Conservation (phyloP, 2,113 vertebrate genomes). For the Platycercus adscitus region DNA sequence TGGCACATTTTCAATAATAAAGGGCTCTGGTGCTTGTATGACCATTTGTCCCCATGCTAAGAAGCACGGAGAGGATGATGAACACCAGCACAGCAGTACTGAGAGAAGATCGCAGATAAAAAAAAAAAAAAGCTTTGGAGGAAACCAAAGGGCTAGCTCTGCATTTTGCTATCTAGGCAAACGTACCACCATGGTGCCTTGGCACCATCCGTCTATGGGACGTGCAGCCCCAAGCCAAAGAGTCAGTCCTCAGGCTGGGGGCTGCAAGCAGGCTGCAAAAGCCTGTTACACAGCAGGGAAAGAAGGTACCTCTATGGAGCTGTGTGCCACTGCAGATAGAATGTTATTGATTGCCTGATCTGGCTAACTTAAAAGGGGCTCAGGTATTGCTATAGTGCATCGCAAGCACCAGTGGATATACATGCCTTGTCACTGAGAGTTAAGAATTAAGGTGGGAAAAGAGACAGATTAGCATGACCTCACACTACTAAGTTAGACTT, state of each 20-base stretch:
- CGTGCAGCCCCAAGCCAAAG: neutral
- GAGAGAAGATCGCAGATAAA: neutral
- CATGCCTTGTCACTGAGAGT: neutral
- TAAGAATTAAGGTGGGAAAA: neutral
- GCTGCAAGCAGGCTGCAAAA: neutral
- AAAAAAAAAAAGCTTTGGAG: neutral
- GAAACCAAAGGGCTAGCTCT: neutral
- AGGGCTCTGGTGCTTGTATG: neutral
- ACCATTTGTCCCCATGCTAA: neutral
- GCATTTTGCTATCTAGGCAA: neutral
- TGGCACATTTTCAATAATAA: neutral
- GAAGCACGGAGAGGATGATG: rapidly evolving
- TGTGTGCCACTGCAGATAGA: neutral
- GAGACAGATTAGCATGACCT: neutral
- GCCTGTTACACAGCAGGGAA: neutral
- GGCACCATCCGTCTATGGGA: neutral
- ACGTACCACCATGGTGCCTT: rapidly evolving
- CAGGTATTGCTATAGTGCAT: no score
- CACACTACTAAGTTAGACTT: neutral
- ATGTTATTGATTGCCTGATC: neutral
- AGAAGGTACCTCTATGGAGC: neutral
- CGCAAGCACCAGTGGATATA: neutral
- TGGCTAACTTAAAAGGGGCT: neutral
- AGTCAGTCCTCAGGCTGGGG: neutral
- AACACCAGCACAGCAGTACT: neutral